Evolutionary conservation across 2,113 vertebrate species (phyloP).

Genomic region (Crotalus horridus): DNA sequence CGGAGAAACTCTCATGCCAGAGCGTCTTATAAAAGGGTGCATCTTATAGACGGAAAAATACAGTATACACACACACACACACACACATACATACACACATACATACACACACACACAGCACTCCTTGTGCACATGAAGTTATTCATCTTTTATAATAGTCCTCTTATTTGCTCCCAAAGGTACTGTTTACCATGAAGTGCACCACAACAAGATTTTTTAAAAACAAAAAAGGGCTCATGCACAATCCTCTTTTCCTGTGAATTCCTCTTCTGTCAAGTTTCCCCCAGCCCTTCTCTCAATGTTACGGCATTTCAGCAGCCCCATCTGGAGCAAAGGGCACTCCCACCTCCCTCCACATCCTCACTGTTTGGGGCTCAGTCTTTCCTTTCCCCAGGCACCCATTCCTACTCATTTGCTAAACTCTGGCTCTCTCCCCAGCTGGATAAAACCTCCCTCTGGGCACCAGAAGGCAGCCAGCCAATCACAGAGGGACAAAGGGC

Average conservation of each 20-base stretch:
- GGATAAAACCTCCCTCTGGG: background rate
- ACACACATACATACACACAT: too few species aligned
- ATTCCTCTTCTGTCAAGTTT: background rate
- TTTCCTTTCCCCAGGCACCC: background rate
- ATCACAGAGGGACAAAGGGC: slow-evolving; percentile 41
- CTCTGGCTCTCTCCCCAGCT: slow-evolving; percentile 27
- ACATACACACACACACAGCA: background rate
- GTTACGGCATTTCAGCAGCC: background rate
- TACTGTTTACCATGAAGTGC: background rate
- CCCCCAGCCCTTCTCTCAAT: background rate
- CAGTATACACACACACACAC: too few species aligned
- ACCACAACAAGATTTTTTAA: background rate
- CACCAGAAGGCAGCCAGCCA: slow-evolving; percentile 39
- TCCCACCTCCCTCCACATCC: background rate
- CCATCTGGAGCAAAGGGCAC: too few species aligned
- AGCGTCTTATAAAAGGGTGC: too few species aligned
- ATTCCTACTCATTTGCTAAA: background rate
- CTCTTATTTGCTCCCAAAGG: background rate
- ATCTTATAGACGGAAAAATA: too few species aligned
- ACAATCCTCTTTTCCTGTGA: background rate
- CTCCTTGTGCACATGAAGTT: background rate
- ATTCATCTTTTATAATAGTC: background rate
- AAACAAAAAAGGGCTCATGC: background rate
- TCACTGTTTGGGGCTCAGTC: background rate
- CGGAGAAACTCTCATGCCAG: too few species aligned